Conservation (phyloP, 2,113 vertebrate species). For the Mugil cephalus region DNA sequence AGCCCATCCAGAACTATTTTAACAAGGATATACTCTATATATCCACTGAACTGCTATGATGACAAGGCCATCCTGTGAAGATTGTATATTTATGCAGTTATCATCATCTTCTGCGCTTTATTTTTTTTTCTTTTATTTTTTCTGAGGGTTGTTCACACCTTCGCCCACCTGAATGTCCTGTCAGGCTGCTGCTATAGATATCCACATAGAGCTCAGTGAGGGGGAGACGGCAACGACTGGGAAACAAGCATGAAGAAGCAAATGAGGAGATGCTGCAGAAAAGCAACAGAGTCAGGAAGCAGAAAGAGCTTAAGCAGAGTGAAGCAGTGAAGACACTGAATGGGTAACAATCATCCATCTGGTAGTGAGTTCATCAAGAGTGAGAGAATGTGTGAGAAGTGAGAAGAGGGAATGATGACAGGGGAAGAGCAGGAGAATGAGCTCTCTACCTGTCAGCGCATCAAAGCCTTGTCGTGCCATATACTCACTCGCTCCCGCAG, state of each 20-base stretch:
- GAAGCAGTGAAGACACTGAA: conserved; percentile 42
- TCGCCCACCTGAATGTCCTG: conserved; percentile 81
- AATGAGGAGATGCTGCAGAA: conserved; percentile 53
- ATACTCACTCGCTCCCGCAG: conserved; percentile 63
- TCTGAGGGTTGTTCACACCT: conserved; percentile 72
- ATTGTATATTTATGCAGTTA: conserved; percentile 34
- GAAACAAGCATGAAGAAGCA: conserved; percentile 54
- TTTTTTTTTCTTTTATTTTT: conserved; percentile 21
- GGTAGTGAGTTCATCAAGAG: conserved; percentile 61
- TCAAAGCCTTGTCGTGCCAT: conserved; percentile 71
- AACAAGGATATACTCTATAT: conserved; percentile 31
- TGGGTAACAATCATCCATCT: conserved; percentile 58
- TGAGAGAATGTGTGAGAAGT: conserved; percentile 46
- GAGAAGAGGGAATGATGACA: conserved; percentile 61
- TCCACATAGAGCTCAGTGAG: conserved; percentile 54
- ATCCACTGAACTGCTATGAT: conserved; percentile 26
- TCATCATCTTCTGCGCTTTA: conserved; percentile 36
- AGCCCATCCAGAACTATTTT: conserved; percentile 51
- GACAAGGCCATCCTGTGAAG: conserved; percentile 28
- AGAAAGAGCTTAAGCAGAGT: conserved; percentile 11
- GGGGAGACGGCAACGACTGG: conserved; percentile 56
- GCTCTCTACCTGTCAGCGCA: conserved; percentile 75
- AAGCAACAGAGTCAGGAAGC: conserved; percentile 22
- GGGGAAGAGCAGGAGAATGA: conserved; percentile 65
- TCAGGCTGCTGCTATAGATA: conserved; percentile 85